Percentiles rank a stretch among this genome's conserved stretches.
phyloP scores from a whole-genome alignment of 1,140 invertebrate genomes.

The Drosophila arawakana region DNA sequence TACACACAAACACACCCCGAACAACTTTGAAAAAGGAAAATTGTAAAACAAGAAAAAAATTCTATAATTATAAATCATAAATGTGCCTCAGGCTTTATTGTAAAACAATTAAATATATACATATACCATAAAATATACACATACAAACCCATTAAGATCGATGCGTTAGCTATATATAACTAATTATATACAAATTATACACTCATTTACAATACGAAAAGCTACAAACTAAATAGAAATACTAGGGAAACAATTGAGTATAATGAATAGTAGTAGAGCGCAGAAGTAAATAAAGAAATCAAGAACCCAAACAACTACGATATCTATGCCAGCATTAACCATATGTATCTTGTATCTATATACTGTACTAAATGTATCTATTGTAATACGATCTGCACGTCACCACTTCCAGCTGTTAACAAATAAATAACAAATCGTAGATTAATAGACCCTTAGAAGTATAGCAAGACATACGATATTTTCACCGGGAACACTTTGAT shows the following conservation, averaged over 20 bases:
- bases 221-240: slow-evolving; percentile 20
- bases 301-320: slow-evolving; percentile 30
- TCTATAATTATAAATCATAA: slow-evolving; percentile 51
- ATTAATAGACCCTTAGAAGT: slow-evolving; percentile 47
- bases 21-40: slow-evolving; percentile 34
- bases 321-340: slow-evolving; percentile 17
- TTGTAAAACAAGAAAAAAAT: slow-evolving; percentile 34
- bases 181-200: slow-evolving; percentile 69
- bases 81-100: slow-evolving; percentile 83
- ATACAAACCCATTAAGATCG: slow-evolving; percentile 54
- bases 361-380: slow-evolving; percentile 15
- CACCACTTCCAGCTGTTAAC: slow-evolving; percentile 40
- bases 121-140: slow-evolving; percentile 55
- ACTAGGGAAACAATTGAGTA: slow-evolving; percentile 68
- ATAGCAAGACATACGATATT: slow-evolving; percentile 41
- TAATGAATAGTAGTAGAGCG: slow-evolving; percentile 9
- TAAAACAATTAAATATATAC: slow-evolving; percentile 72
- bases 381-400: slow-evolving; percentile 35
- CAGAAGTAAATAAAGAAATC: slow-evolving; percentile 35
- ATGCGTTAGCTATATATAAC: slow-evolving; percentile 51
- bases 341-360: slow-evolving; percentile 19
- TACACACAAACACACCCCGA: background rate
- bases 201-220: slow-evolving; percentile 72
- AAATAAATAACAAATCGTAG: slow-evolving; percentile 29
- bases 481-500: slow-evolving; percentile 69